A percentile compares a stretch with the other conserved stretches of the same genome.
phyloP scores from a whole-genome alignment of 1,140 invertebrate species.

The Philopotamus ludificatus region DNA sequence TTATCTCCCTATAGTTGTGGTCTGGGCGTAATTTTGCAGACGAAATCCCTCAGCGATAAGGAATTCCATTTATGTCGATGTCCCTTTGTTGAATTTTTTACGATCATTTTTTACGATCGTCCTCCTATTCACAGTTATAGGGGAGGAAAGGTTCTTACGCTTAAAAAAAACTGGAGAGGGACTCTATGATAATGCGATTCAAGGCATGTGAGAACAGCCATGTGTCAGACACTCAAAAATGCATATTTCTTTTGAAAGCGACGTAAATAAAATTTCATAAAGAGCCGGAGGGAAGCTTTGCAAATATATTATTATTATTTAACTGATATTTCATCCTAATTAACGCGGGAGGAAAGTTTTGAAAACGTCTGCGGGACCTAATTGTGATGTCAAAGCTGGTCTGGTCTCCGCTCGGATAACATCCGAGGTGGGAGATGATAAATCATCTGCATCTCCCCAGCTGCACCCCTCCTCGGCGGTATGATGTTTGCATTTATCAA shows the following conservation, averaged over 20 bases:
- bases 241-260: neutral
- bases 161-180: neutral
- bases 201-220: slow-evolving; percentile 3
- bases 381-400: slow-evolving; percentile 38
- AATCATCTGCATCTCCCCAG: slow-evolving; percentile 8
- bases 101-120: slow-evolving; percentile 10
- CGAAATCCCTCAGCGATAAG: slow-evolving; percentile 16
- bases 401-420: slow-evolving; percentile 25
- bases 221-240: slow-evolving; percentile 9
- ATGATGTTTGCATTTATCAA: slow-evolving; percentile 32
- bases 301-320: too few species aligned
- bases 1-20: neutral
- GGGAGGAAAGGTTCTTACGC: neutral
- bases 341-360: neutral
- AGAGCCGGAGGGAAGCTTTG: too few species aligned
- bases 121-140: neutral
- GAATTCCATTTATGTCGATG: slow-evolving; percentile 4
- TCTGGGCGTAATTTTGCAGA: slow-evolving; percentile 11
- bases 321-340: too few species aligned
- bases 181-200: neutral
- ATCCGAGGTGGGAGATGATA: slow-evolving; percentile 27
- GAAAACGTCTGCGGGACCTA: slow-evolving; percentile 20
- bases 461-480: neutral
- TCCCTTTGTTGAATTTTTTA: slow-evolving; percentile 23
- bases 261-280: neutral